phyloP scores from a whole-genome alignment of 1,140 invertebrate genomes.

The Trichonephila clavata region DNA sequence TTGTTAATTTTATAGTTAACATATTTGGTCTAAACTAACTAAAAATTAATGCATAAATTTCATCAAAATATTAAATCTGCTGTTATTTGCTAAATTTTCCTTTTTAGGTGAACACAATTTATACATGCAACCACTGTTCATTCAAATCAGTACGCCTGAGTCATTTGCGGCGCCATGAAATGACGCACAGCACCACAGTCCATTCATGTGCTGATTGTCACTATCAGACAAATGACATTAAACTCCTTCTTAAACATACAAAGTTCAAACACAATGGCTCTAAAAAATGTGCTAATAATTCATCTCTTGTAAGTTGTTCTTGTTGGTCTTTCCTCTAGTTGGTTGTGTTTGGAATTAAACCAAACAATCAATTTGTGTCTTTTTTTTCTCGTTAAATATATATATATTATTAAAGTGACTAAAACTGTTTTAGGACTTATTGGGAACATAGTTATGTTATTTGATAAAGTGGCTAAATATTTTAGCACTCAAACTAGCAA shows the following conservation, averaged over 20 bases:
- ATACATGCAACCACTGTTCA: slow-evolving; percentile 80
- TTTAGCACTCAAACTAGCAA: too few relatives aligned
- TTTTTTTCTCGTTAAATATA: too few relatives aligned
- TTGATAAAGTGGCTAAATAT: too few relatives aligned
- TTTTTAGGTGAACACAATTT: slow-evolving; percentile 78
- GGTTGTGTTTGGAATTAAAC: background rate
- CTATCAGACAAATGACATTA: slow-evolving; percentile 78
- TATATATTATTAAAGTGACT: too few relatives aligned
- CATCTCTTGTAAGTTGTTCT: slow-evolving; percentile 42
- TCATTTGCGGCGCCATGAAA: slow-evolving; percentile 80
- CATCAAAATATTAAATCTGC: too few relatives aligned
- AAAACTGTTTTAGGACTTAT: too few relatives aligned
- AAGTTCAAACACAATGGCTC: slow-evolving; percentile 72
- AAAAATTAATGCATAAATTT: too few relatives aligned
- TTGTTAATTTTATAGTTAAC: too few relatives aligned
- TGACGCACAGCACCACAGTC: slow-evolving; percentile 79
- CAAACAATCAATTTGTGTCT: too few relatives aligned
- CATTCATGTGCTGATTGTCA: slow-evolving; percentile 78
- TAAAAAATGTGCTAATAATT: background rate
- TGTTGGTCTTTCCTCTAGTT: background rate
- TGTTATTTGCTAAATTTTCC: slow-evolving; percentile 8
- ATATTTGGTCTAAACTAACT: too few relatives aligned
- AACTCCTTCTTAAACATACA: slow-evolving; percentile 76
- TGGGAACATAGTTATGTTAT: too few relatives aligned
- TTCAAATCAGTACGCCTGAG: slow-evolving; percentile 80